A percentile compares a stretch with the other conserved stretches of the same genome.
Conservation (phyloP, 2,888 invertebrate genomes). For the Metopia argyrocephala region DNA sequence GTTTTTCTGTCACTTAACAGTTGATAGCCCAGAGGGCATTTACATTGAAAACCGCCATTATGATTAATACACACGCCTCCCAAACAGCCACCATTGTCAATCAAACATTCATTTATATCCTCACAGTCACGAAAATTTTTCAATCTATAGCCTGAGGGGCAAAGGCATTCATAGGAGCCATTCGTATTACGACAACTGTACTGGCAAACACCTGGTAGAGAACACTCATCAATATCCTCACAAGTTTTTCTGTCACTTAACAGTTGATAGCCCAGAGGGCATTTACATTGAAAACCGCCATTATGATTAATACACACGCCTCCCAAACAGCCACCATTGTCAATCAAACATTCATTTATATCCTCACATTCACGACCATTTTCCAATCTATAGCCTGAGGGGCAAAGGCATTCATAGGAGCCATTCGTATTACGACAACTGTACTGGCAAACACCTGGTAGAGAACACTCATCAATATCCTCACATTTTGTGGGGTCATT, state of each 20-base stretch:
- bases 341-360: constrained; percentile 80
- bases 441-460: constrained; percentile 80
- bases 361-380: constrained; percentile 79
- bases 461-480: constrained; percentile 80
- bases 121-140: constrained; percentile 79
- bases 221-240: constrained; percentile 80
- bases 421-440: constrained; percentile 79
- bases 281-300: constrained; percentile 80
- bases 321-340: constrained; percentile 76
- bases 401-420: constrained; percentile 82
- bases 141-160: constrained; percentile 80
- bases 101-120: constrained; percentile 81
- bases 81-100: constrained; percentile 76
- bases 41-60: constrained; percentile 79
- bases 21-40: constrained; percentile 78
- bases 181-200: constrained; percentile 79
- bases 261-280: constrained; percentile 77
- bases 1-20: constrained; percentile 70
- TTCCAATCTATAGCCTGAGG: constrained; percentile 80
- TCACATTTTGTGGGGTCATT: constrained; percentile 73
- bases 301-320: constrained; percentile 78
- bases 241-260: constrained; percentile 76
- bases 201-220: constrained; percentile 80
- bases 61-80: constrained; percentile 78
- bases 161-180: constrained; percentile 81